phyloP scores from a whole-genome alignment of 1,140 invertebrate species.

The Caenorhabditis brenneri region DNA sequence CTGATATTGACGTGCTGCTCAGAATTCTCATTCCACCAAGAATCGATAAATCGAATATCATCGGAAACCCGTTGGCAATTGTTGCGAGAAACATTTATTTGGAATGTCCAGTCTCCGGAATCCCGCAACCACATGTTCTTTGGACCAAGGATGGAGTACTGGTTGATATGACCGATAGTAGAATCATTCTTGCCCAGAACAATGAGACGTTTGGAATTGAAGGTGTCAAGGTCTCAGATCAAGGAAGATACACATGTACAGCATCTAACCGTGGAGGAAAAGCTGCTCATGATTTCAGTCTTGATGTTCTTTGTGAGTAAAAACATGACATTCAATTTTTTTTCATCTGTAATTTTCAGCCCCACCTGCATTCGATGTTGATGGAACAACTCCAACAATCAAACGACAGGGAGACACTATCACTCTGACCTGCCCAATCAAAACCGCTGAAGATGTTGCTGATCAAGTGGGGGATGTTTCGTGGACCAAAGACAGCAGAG shows the following conservation, averaged over 20 bases:
- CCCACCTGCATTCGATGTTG: slow-evolving; percentile 62
- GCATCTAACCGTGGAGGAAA: slow-evolving; percentile 64
- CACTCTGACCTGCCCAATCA: slow-evolving; percentile 62
- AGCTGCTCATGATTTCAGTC: slow-evolving; percentile 59
- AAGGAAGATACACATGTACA: slow-evolving; percentile 62
- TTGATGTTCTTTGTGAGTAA: slow-evolving; percentile 64
- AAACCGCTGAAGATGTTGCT: not conserved
- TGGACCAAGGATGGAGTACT: slow-evolving; percentile 72
- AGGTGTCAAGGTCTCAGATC: slow-evolving; percentile 55
- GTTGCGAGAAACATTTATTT: slow-evolving; percentile 71
- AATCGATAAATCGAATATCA: slow-evolving; percentile 74
- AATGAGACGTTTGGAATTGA: slow-evolving; percentile 67
- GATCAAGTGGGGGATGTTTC: slow-evolving; percentile 56
- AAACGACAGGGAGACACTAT: slow-evolving; percentile 63
- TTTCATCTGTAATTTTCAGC: slow-evolving; percentile 47
- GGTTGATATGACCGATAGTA: slow-evolving; percentile 57
- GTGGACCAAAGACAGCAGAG: slow-evolving; percentile 67
- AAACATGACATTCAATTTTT: not conserved
- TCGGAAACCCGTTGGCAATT: slow-evolving; percentile 69
- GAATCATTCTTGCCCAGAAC: slow-evolving; percentile 57
- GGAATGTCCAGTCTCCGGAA: slow-evolving; percentile 72
- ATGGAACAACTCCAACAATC: slow-evolving; percentile 49
- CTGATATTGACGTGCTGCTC: slow-evolving; percentile 71
- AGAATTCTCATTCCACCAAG: slow-evolving; percentile 73
- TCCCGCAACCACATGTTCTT: slow-evolving; percentile 69